Evolutionary conservation across 2,797 vertebrate species (phyloP).

Genomic region (Acanthopagrus latus): DNA sequence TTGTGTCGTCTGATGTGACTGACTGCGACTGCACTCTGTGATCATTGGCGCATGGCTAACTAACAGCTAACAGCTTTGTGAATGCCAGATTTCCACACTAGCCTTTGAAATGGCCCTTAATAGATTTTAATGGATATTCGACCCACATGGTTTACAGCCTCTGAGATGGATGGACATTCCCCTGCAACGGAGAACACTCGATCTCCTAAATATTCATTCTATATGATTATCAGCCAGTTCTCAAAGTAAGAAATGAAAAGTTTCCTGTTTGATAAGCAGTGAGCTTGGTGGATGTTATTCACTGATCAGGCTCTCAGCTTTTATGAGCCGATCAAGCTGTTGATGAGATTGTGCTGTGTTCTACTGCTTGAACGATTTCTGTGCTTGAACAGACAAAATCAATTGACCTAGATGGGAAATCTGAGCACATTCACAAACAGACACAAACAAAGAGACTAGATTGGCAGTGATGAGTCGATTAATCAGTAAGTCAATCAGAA

Average conservation of each 20-base stretch:
- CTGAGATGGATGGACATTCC: conserved; percentile 11
- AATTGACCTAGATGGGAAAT: conserved; percentile 28
- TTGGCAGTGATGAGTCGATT: no score
- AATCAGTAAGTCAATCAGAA: no score
- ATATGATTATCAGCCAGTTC: background rate
- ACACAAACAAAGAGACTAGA: background rate
- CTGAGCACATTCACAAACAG: conserved; percentile 6
- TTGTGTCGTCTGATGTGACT: conserved; percentile 64
- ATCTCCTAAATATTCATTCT: conserved; percentile 4
- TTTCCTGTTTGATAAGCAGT: background rate
- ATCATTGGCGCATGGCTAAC: conserved; percentile 61
- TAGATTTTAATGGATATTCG: conserved; percentile 65
- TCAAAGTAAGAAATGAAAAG: background rate
- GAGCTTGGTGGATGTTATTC: conserved; percentile 16
- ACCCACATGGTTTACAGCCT: conserved; percentile 44
- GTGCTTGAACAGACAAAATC: conserved; percentile 58
- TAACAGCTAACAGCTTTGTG: conserved; percentile 55
- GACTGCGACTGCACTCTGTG: conserved; percentile 45
- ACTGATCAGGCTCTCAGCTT: conserved; percentile 28
- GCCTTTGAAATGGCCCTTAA: conserved; percentile 59
- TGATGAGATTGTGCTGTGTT: conserved; percentile 49
- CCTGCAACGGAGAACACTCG: conserved; percentile 14
- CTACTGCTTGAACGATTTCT: conserved; percentile 48
- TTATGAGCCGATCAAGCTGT: conserved; percentile 37
- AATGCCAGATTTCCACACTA: conserved; percentile 59